Base-by-base conservation (phyloP, 2,888 invertebrate species). In the Oscheius onirici region DNA sequence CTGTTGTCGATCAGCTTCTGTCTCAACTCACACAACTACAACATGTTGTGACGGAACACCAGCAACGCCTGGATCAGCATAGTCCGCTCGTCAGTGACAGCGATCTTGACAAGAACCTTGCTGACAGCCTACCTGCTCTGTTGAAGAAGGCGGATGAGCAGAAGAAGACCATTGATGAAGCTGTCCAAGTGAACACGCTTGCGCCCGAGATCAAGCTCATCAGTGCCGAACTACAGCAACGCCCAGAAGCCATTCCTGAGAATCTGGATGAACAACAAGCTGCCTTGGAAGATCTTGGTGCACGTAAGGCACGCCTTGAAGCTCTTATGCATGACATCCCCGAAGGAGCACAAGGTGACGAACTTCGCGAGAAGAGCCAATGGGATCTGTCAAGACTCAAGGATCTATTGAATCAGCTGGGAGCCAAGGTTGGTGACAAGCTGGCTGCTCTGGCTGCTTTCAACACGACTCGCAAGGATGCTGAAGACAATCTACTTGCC, bases 351-450 rank as follows among this genome's bases (percentile, higher is more conserved):
- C 75, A 72, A 57, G 74, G 71, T 44, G 73, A 76, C 43, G 75
- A 77, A 63, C 69, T 79, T 49, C 70, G 74, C 24, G 63, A 73
- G 60, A 77, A 76, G 76, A 76, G 75, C 58, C 67, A 70, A 57
- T 77, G 76, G 75, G 80, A 76, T 73, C 70, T 78, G 57, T 76
- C 77, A 13, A 61, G 70, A 54, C 70, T 79, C 58, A 75, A 79
- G 67, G 76, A 77, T 65, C 67, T 75, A 34, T 65, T 78, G 68
- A 73, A 73, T 61, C 58, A 72, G 52, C 71, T 79, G 26, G 74
- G 72, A 44, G 72, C 67, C 51, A 75, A 73, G 24, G 73, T 79
- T 61, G 79, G 77, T 26, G 77, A 79, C 72, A 77, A 77, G 51
- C 54, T 77, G 40, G 77, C 77, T 44, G 77, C 79, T 60, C 77